Evolutionary conservation across 2,797 vertebrate genomes (phyloP).

Genomic region (Tamandua tetradactyla): DNA sequence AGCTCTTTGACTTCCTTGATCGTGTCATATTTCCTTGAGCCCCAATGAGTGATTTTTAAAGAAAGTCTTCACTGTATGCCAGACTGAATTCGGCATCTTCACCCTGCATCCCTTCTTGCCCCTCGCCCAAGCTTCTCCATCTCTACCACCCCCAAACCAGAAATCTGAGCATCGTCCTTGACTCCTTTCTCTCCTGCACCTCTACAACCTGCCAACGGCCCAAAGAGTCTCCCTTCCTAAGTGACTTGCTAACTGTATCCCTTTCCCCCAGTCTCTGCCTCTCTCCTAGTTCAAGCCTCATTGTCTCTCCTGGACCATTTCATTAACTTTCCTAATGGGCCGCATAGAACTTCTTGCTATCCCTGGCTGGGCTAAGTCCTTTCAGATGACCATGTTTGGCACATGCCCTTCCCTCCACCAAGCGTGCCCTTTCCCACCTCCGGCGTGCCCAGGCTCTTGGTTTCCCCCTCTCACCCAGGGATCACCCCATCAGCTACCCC

Average conservation of each 20-base stretch:
- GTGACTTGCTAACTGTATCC: neutral
- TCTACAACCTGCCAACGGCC: neutral
- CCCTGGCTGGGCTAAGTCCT: neutral
- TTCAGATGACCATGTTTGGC: fast-evolving
- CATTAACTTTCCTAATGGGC: neutral
- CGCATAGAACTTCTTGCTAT: neutral
- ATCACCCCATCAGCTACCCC: neutral
- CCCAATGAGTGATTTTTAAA: neutral
- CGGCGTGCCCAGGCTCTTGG: fast-evolving
- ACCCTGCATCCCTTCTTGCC: neutral
- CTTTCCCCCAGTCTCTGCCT: neutral
- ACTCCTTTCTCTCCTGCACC: neutral
- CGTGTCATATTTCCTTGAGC: neutral
- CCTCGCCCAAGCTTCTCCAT: neutral
- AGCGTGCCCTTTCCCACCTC: neutral
- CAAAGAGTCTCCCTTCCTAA: neutral
- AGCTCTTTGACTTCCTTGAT: neutral
- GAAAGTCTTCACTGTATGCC: neutral
- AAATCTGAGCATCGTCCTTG: neutral
- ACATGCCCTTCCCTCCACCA: neutral
- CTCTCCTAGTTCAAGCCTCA: neutral
- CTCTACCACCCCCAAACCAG: neutral
- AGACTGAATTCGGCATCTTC: neutral
- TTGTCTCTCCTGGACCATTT: neutral
- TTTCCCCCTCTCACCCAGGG: neutral